phyloP scores from a whole-genome alignment of 2,113 vertebrate species.

The Syngnathus floridae region DNA sequence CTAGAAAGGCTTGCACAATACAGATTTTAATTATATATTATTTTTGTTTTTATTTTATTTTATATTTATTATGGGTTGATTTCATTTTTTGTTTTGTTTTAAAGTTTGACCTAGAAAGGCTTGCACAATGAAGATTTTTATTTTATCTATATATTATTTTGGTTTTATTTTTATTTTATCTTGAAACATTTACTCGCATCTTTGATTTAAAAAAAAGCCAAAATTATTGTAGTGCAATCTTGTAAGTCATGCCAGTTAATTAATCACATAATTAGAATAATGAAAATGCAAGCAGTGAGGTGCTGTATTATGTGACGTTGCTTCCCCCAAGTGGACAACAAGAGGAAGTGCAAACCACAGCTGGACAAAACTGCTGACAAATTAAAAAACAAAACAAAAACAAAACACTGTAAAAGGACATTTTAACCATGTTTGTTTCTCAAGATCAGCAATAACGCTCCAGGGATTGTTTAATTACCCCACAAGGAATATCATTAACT shows the following conservation, averaged over 20 bases:
- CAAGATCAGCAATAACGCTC: neutral
- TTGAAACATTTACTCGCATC: too few relatives aligned
- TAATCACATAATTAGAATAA: too few relatives aligned
- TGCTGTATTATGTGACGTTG: slow-evolving; percentile 27
- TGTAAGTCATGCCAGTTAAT: neutral
- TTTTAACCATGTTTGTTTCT: neutral
- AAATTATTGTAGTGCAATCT: neutral
- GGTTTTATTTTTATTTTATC: too few relatives aligned
- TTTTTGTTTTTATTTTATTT: too few relatives aligned
- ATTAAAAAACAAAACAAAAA: neutral
- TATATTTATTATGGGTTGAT: too few relatives aligned
- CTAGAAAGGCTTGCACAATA: too few relatives aligned
- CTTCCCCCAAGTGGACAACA: slow-evolving; percentile 61
- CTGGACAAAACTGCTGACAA: neutral
- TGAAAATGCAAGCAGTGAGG: neutral
- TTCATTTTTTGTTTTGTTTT: too few relatives aligned
- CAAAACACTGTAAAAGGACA: neutral
- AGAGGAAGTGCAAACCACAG: neutral
- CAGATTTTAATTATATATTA: too few relatives aligned
- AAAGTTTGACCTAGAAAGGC: too few relatives aligned
- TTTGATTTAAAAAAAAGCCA: too few relatives aligned
- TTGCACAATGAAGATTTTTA: too few relatives aligned
- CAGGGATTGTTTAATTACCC: neutral
- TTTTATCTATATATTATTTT: too few relatives aligned
- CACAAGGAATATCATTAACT: neutral